Percentiles rank a stretch among this genome's conserved stretches.
phyloP scores from a whole-genome alignment of 2,113 vertebrate species.

The Gallinago paraguaiae region DNA sequence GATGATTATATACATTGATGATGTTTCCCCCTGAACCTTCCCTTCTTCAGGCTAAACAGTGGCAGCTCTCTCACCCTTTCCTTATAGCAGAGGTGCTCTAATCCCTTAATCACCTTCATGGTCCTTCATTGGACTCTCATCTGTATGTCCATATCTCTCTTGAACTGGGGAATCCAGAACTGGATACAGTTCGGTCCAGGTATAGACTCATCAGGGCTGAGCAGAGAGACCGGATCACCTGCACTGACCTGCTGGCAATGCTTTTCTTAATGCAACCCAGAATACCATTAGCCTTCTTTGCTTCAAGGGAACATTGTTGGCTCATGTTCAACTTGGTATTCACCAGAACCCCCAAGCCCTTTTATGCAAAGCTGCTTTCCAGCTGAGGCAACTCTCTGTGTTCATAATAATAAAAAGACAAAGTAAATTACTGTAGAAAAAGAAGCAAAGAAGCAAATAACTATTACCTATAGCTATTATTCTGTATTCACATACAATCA shows the following conservation, averaged over 20 bases:
- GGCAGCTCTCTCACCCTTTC: background rate
- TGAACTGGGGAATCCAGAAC: background rate
- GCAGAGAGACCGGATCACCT: background rate
- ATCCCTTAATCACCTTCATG: background rate
- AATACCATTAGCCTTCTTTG: background rate
- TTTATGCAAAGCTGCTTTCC: background rate
- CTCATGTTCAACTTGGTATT: background rate
- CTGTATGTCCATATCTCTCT: background rate
- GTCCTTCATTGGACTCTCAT: background rate
- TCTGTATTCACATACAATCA: background rate
- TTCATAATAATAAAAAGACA: background rate
- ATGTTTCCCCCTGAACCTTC: background rate
- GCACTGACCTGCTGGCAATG: background rate
- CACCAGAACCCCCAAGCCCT: background rate
- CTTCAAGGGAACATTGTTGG: background rate
- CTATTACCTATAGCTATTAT: background rate
- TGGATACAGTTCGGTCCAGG: background rate
- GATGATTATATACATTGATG: background rate
- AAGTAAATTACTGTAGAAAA: background rate
- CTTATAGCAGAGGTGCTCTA: accelerated
- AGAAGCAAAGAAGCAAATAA: background rate
- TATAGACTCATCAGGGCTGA: background rate
- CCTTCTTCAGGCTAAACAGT: background rate
- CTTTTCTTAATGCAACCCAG: background rate
- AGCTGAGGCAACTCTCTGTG: background rate